A percentile compares a stretch with the other conserved stretches of the same genome.
Evolutionary conservation across 2,888 invertebrate species (phyloP).

Genomic region (Vanessa cardui): DNA sequence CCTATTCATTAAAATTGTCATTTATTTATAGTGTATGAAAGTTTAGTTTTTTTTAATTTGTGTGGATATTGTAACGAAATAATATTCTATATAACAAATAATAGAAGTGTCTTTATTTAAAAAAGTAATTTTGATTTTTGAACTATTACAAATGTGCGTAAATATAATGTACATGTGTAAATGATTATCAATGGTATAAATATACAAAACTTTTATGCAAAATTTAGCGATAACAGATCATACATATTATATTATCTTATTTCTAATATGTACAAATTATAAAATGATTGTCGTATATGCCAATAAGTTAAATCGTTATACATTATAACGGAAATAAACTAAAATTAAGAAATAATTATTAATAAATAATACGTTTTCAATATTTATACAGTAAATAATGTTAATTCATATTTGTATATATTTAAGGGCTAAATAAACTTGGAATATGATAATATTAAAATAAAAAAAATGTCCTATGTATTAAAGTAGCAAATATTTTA

Average conservation of each 20-base stretch:
- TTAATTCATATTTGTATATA: too few relatives aligned
- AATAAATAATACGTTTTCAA: too few relatives aligned
- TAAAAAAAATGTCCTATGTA: not conserved
- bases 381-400: too few relatives aligned
- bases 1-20: too few relatives aligned
- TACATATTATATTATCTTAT: not conserved
- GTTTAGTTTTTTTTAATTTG: too few relatives aligned
- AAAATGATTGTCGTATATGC: not conserved
- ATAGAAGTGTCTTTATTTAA: slow-evolving; percentile 9
- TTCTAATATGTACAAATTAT: slow-evolving; percentile 8
- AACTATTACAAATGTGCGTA: too few relatives aligned
- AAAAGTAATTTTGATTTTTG: not conserved
- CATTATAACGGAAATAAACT: not conserved
- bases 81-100: not conserved
- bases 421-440: too few relatives aligned
- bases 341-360: too few relatives aligned
- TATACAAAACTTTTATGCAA: not conserved
- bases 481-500: not conserved
- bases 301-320: not conserved
- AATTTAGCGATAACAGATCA: not conserved
- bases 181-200: not conserved
- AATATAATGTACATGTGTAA: not conserved
- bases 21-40: too few relatives aligned
- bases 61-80: too few relatives aligned
- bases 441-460: not conserved